A percentile compares a stretch with the other conserved stretches of the same genome.
Conservation (phyloP, 2,888 invertebrate species). For the Drosophila meridiana region DNA sequence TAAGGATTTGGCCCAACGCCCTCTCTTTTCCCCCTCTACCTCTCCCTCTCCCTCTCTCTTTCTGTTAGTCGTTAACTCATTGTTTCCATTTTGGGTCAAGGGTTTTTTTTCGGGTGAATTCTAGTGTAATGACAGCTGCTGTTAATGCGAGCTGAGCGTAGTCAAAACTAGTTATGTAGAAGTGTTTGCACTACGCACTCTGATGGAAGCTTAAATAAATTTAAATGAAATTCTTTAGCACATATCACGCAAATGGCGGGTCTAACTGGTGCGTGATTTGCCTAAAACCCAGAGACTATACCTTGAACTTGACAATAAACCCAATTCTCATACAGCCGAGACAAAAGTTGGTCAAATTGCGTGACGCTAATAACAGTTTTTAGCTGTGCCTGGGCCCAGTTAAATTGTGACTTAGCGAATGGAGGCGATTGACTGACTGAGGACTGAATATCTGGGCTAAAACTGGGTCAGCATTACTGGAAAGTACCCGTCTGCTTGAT, state of each 20-base stretch:
- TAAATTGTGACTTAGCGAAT: slow-evolving; percentile 18
- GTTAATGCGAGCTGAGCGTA: slow-evolving; percentile 8
- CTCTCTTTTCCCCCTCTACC: neutral
- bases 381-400: slow-evolving; percentile 21
- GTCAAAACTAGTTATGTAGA: neutral
- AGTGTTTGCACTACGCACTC: neutral
- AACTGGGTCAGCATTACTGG: slow-evolving; percentile 58
- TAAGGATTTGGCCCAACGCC: neutral
- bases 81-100: slow-evolving; percentile 42
- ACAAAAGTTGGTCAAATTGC: slow-evolving; percentile 40
- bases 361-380: slow-evolving; percentile 55
- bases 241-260: slow-evolving; percentile 1
- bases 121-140: slow-evolving; percentile 12
- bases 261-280: slow-evolving; percentile 8
- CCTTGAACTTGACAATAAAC: slow-evolving; percentile 56
- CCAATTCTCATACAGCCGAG: slow-evolving; percentile 4
- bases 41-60: neutral
- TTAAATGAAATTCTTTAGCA: slow-evolving; percentile 2
- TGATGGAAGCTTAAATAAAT: neutral
- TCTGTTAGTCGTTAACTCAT: neutral
- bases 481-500: slow-evolving; percentile 39
- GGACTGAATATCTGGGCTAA: neutral
- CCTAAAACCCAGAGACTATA: neutral
- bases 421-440: neutral
- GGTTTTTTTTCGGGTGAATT: slow-evolving; percentile 8